Evolutionary conservation across 2,888 invertebrate genomes (phyloP), one percentile per base, ranked within the genome.

Genomic region (Cheilosia impressa): DNA sequence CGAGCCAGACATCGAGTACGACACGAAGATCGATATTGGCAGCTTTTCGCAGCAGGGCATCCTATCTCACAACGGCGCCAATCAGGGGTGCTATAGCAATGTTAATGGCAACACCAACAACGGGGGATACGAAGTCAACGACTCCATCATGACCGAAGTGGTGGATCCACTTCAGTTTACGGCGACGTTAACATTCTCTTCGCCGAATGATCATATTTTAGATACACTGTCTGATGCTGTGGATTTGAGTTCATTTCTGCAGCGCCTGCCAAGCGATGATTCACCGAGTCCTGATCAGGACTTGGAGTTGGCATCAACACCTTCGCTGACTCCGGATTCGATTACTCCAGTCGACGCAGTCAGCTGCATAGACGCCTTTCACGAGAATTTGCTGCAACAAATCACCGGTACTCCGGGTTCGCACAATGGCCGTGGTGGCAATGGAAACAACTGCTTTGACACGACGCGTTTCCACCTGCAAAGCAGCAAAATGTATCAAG

Each of bases 111-210:
- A 38, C 4, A 38, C 38, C n/a, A 85, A 79, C 62, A 93, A 93
- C n/a, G 95, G 95, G 45, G 94, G 95, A 31, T 85, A 85, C 62
- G 85, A 85, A 60, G 85, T 85, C 6, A 85, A 96, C 53, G 96
- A 96, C 88, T 95, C 96, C 6, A 96, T 97, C 94, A 97, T 97
- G 94, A 62, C 77, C n/a, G 82, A 87, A 77, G 95, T 95, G 1
- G 96, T 96, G 47, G 97, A 97, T 92, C 96, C 96, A 38, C 93
- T 96, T 62, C 97, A 96, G 89, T 97, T 97, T 90, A 95, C 96
- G 9, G 96, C 96, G 2, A 96, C 96, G 0, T 91, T 97, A 69
- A 96, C 96, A 65, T 96, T 97, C 90, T 95, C 96, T 58, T 95
- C 95, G 58, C 94, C 96, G 15, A 95, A 96, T 43, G 97, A 97